phyloP scores from a whole-genome alignment of 2,888 invertebrate species.

The Lissonota sp. region DNA sequence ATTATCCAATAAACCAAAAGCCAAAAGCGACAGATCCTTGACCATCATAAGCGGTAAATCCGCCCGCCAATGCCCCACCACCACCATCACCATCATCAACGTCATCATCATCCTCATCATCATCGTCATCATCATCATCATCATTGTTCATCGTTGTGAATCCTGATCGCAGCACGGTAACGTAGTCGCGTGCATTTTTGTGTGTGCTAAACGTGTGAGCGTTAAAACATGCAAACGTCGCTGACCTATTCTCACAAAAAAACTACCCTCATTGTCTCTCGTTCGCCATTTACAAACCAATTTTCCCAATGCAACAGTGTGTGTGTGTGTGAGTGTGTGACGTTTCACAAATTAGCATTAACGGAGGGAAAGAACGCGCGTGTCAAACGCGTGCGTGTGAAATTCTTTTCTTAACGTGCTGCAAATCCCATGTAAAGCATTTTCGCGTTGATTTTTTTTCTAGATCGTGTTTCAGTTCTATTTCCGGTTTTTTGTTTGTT shows the following conservation, averaged over 20 bases:
- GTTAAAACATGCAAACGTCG: slow-evolving; percentile 61
- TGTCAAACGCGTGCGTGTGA: neutral
- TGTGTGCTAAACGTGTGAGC: slow-evolving; percentile 62
- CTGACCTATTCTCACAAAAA: slow-evolving; percentile 22
- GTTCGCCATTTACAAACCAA: too few relatives aligned
- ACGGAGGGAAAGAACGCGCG: too few relatives aligned
- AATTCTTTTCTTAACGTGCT: slow-evolving; percentile 23
- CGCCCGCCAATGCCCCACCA: slow-evolving; percentile 62
- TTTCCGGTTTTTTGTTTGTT: slow-evolving; percentile 43
- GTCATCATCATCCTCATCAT: slow-evolving; percentile 51
- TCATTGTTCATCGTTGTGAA: slow-evolving; percentile 28
- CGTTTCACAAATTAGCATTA: too few relatives aligned
- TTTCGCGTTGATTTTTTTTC: neutral
- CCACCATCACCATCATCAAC: slow-evolving; percentile 59
- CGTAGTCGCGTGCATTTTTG: slow-evolving; percentile 60
- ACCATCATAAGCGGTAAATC: slow-evolving; percentile 57
- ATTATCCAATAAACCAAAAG: slow-evolving; percentile 57
- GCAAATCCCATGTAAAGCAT: slow-evolving; percentile 13
- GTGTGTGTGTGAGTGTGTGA: neutral
- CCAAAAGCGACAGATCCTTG: slow-evolving; percentile 63
- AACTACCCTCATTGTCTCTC: too few relatives aligned
- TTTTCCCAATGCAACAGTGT: neutral
- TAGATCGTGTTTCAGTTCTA: neutral
- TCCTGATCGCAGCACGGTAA: slow-evolving; percentile 55
- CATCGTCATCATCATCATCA: slow-evolving; percentile 54